Evolutionary conservation across 2,113 vertebrate species (phyloP).

Genomic region (Anseranas semipalmata): DNA sequence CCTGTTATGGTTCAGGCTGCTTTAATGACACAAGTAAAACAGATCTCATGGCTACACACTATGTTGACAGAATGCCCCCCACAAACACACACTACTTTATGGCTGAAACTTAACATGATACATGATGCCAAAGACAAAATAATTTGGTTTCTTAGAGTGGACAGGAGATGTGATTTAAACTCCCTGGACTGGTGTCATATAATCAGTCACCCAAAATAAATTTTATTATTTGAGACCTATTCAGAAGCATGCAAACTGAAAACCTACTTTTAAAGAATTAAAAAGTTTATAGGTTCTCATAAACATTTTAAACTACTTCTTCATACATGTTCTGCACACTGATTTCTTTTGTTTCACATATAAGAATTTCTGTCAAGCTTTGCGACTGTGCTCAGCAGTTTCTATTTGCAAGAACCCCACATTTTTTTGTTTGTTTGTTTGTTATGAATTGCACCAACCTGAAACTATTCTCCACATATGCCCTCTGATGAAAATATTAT

Average conservation of each 20-base stretch:
- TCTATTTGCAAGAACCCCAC: not conserved
- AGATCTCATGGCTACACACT: fast-evolving
- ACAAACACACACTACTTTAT: not conserved
- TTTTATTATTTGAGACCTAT: slow-evolving; percentile 47
- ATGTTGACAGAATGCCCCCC: not conserved
- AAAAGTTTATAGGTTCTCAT: slow-evolving; percentile 11
- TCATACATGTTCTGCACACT: not conserved
- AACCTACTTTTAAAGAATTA: slow-evolving; percentile 13
- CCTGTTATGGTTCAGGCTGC: not conserved
- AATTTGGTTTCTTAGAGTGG: not conserved
- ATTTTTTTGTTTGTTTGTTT: not conserved
- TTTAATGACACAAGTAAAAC: not conserved
- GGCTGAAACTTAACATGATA: not conserved
- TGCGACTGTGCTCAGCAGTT: not conserved
- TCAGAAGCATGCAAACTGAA: not conserved
- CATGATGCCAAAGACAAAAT: slow-evolving; percentile 12
- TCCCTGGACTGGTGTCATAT: not conserved
- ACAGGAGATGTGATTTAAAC: slow-evolving; percentile 38
- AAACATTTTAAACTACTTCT: slow-evolving; percentile 30
- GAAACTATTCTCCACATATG: not conserved
- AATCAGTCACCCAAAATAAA: slow-evolving; percentile 42
- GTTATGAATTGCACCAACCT: not conserved
- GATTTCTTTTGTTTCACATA: slow-evolving; percentile 20
- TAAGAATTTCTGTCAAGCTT: not conserved
- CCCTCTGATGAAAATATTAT: not conserved